Conservation (phyloP, 2,113 vertebrate genomes). For the Gallinago media region DNA sequence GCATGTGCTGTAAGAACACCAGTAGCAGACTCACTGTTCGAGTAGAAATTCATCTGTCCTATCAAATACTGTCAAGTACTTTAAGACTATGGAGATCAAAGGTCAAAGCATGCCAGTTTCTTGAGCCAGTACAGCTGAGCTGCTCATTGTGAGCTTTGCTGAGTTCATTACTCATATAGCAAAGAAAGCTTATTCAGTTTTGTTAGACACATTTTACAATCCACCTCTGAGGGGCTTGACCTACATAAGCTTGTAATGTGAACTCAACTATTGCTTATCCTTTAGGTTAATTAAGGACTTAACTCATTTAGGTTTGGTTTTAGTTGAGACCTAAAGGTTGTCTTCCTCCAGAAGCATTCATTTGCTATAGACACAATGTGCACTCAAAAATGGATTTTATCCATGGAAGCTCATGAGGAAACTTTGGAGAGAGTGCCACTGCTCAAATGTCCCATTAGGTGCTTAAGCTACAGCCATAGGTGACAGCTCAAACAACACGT, state of each 20-base stretch:
- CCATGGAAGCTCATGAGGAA: neutral
- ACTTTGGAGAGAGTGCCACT: neutral
- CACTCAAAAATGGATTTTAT: neutral
- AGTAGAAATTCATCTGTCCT: neutral
- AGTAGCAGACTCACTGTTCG: neutral
- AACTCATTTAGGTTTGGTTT: neutral
- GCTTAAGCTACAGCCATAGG: neutral
- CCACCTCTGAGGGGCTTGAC: neutral
- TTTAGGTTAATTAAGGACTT: conserved; percentile 36
- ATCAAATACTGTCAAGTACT: neutral
- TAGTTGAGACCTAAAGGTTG: neutral
- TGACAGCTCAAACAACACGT: neutral
- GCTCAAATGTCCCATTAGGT: neutral
- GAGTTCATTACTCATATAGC: conserved; percentile 8
- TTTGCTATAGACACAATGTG: neutral
- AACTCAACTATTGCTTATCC: conserved; percentile 5
- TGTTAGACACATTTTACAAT: neutral
- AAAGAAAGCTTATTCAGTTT: conserved; percentile 15
- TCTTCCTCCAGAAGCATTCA: neutral
- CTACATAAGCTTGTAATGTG: neutral
- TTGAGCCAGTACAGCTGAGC: neutral
- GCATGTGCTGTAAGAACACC: neutral
- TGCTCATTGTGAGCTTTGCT: neutral
- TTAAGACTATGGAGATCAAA: neutral
- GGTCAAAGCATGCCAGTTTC: neutral